Evolutionary conservation across 2,888 invertebrate species (phyloP), one percentile per base, ranked within the genome.

Genomic region (Cantharis flavilabris): DNA sequence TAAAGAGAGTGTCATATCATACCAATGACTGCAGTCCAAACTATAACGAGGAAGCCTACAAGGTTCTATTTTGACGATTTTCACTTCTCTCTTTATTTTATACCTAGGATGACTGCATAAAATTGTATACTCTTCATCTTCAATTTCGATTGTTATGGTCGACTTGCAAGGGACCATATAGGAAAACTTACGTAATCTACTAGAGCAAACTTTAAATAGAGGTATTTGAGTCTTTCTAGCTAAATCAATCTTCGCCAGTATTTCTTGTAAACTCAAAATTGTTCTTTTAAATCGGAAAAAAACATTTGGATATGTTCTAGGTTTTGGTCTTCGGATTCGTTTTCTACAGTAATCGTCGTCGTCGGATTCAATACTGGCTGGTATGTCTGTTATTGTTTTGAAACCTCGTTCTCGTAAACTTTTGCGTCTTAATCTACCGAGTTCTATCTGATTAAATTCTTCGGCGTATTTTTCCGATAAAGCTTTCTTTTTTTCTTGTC

Each of bases 131-230:
- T 71, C 30, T 20, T 73, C 62, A 5, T 76, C 73, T 1, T 63
- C 70, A 33, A 78, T 33, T 67, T 78, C 63, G 23, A 79, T 69
- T 9, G 69, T 28, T n/a, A 80, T 23, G 5, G 71, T 67, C 7
- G 80, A 78, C 70, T 78, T 79, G 7, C 73, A 49, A 13, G 75
- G 49, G 64, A 73, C 79, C 28, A 79, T 73, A 63, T 80, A 80
- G 63, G 65, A 23, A 13, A 71, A 78, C 72, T 75, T 75, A 26
- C 79, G 80, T n/a, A 80, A 70, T 23, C 26, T 73, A 33, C 73
- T 79, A 5, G 79, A 79, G 20, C 71, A 71, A 18, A 80, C 74
- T 73, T 78, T 79, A 71, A 76, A 80, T 30, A 73, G 26, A 5
- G 80, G 78, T 13, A 76, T 73, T 67, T 80, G 76, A 30, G 65